Base-by-base conservation (phyloP, 2,888 invertebrate species). In the Allolobophora icterica region DNA sequence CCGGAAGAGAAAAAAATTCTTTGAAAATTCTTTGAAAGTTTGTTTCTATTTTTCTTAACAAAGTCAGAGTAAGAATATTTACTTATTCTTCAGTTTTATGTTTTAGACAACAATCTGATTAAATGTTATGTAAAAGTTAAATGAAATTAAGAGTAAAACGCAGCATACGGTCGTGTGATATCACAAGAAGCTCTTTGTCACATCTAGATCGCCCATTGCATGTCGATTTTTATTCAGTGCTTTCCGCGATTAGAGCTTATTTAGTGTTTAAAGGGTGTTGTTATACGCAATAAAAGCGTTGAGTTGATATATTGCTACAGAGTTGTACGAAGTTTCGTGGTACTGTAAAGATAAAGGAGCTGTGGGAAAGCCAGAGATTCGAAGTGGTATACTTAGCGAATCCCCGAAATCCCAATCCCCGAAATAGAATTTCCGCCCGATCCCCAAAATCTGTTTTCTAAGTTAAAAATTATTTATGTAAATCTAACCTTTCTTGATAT, bases 1-100 rank as follows among this genome's bases (percentile, higher is more conserved):
- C 71, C 71, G 71, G 71, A 71, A 87, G 87, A 34, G 87, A 38
- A 87, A 52, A 33, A 87, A 87, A 87, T 87, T 87, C 34, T 87
- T 34, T 34, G 17, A 38, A 87, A 87, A 87, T 87, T 87, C 87
- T 87, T 87, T 35, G 87, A 87, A 87, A 87, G 34, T 87, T 87
- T 1, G 87, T 87, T 87, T 87, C 24, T 11, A 34, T 34, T 87
- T 87, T 33, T 38, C 87, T 87, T 38, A 87, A 87, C 87, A 87
- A 87, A 87, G 87, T 87, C 87, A 87, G 35, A 87, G 87, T 87
- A 38, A 87, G 87, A 71, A 71, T 71, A 3, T n/a, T 71, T n/a
- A 71, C 71, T 30, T 71, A 71, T 71, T 71, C 30, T n/a, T 71
- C 71, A n/a, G n/a, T 71, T 71, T n/a, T n/a, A 71, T n/a, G 30